Evolutionary conservation across 2,888 invertebrate species (phyloP).

Genomic region (Mythimna lalbum): DNA sequence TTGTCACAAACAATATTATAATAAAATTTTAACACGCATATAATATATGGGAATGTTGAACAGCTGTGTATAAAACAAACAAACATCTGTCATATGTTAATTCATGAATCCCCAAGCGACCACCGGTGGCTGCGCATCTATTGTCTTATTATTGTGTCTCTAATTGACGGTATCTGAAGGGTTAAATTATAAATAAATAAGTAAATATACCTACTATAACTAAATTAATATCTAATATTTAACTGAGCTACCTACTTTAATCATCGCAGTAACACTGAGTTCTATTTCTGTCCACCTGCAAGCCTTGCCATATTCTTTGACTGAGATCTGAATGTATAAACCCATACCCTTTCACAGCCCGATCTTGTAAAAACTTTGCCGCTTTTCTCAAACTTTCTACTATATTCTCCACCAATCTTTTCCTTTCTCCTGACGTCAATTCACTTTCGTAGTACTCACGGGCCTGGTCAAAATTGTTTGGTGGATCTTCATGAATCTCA

Average conservation of each 20-base stretch:
- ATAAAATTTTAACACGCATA: not conserved
- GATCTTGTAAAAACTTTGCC: constrained; percentile 90
- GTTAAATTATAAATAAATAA: not conserved
- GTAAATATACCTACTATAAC: not conserved
- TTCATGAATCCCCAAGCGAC: no score
- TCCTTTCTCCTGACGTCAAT: constrained; percentile 93
- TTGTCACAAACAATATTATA: not conserved
- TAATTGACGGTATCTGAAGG: no score
- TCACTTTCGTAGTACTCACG: constrained; percentile 94
- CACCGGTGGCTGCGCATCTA: no score
- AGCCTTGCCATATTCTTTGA: constrained; percentile 75
- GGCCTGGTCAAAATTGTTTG: constrained; percentile 97
- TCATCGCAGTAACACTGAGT: constrained; percentile 17
- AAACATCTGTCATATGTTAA: not conserved
- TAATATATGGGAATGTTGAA: not conserved
- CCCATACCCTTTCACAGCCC: constrained; percentile 94
- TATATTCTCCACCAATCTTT: constrained; percentile 95
- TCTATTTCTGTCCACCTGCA: constrained; percentile 71
- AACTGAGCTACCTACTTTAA: constrained; percentile 5
- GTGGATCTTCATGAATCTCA: constrained; percentile 92
- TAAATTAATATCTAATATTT: no score
- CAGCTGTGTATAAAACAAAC: not conserved
- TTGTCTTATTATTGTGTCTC: no score
- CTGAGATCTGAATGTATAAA: constrained; percentile 95
- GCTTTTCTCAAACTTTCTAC: constrained; percentile 93